Evolutionary conservation across 2,888 invertebrate genomes (phyloP).

Genomic region (Rhagonycha fulva): DNA sequence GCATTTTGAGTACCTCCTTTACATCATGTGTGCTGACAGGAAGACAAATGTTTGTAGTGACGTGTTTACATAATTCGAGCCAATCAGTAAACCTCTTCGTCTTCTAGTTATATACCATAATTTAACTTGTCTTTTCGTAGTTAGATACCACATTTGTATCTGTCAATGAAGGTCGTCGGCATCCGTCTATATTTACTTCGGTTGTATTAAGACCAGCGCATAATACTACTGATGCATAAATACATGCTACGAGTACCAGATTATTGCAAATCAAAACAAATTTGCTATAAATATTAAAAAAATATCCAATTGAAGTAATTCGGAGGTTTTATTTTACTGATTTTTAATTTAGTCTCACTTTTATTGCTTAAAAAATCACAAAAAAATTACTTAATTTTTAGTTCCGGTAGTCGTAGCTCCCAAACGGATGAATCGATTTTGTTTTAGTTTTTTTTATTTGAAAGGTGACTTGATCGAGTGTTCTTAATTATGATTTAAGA

Average conservation of each 20-base stretch:
- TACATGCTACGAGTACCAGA: not conserved
- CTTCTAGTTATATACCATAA: slow-evolving; percentile 44
- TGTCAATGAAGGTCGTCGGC: slow-evolving; percentile 40
- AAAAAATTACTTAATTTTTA: no score
- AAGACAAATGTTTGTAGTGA: slow-evolving; percentile 41
- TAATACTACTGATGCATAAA: not conserved
- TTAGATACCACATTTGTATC: slow-evolving; percentile 55
- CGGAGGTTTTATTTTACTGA: no score
- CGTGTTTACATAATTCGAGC: slow-evolving; percentile 53
- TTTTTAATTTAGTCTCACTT: no score
- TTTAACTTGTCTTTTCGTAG: slow-evolving; percentile 51
- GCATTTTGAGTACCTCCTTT: slow-evolving; percentile 23
- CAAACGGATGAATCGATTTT: no score
- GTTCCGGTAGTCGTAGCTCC: no score
- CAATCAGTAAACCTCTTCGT: slow-evolving; percentile 52
- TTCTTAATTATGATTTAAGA: no score
- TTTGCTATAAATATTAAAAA: no score
- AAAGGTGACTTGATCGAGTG: no score
- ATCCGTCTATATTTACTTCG: slow-evolving; percentile 29
- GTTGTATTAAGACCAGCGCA: not conserved
- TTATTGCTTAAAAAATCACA: no score
- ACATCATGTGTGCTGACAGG: slow-evolving; percentile 40
- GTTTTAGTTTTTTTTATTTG: no score
- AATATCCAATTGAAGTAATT: no score
- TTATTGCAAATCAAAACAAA: not conserved